Conservation (phyloP, 2,888 invertebrate species). For the Agrypnus murinus region DNA sequence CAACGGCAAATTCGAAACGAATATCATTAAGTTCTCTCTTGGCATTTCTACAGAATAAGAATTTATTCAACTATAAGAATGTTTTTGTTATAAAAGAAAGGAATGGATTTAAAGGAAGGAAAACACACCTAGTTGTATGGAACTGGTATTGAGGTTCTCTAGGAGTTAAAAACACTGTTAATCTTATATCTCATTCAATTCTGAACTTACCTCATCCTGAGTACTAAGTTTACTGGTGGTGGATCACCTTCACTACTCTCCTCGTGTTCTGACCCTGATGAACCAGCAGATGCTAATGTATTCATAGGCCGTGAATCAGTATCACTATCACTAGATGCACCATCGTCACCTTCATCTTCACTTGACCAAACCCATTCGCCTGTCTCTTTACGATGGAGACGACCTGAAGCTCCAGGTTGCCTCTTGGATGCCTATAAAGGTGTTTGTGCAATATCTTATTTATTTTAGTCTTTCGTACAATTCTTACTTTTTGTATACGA, state of each 20-base stretch:
- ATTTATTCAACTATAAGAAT: background rate
- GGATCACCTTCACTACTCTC: slow-evolving; percentile 68
- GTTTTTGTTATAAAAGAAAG: slow-evolving; percentile 9
- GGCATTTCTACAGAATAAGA: slow-evolving; percentile 80
- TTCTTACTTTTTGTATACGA: slow-evolving; percentile 88
- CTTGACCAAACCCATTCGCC: slow-evolving; percentile 99
- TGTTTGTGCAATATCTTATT: background rate
- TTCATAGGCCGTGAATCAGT: slow-evolving; percentile 72
- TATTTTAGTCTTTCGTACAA: background rate
- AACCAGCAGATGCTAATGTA: slow-evolving; percentile 68
- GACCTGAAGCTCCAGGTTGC: slow-evolving; percentile 90
- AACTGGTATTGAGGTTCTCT: slow-evolving; percentile 61
- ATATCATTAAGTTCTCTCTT: slow-evolving; percentile 97
- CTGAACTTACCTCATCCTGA: slow-evolving; percentile 85
- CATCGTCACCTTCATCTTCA: slow-evolving; percentile 88
- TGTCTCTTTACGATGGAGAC: slow-evolving; percentile 93
- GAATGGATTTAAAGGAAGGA: slow-evolving; percentile 2
- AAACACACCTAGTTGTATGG: slow-evolving; percentile 58
- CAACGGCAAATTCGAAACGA: slow-evolving; percentile 95
- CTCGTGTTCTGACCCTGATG: slow-evolving; percentile 71
- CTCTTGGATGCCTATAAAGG: slow-evolving; percentile 80
- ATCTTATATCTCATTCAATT: background rate
- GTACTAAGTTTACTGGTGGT: slow-evolving; percentile 86
- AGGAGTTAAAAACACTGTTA: slow-evolving; percentile 20
- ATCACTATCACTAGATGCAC: slow-evolving; percentile 74